Evolutionary conservation across 2,888 invertebrate species (phyloP).

Genomic region (Cerceris rybyensis): DNA sequence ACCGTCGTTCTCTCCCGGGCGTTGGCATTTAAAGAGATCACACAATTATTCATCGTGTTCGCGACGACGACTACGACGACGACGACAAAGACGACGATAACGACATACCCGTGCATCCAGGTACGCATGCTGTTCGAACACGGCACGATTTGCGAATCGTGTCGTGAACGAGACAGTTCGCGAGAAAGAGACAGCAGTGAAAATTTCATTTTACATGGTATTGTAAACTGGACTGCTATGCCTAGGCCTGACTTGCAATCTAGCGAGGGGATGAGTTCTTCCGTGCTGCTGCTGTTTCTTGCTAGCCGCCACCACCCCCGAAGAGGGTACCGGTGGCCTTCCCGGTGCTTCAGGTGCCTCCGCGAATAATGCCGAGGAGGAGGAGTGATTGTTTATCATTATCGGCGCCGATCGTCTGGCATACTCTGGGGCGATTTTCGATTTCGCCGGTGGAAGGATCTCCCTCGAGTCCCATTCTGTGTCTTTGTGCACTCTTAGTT

Average conservation of each 20-base stretch:
- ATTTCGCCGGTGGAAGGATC: constrained; percentile 76
- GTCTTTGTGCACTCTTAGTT: constrained; percentile 71
- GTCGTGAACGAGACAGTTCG: constrained; percentile 4
- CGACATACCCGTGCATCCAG: constrained; percentile 53
- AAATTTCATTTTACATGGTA: constrained; percentile 87
- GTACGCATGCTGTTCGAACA: constrained; percentile 47
- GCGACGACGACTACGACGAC: constrained; percentile 23
- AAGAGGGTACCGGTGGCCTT: constrained; percentile 82
- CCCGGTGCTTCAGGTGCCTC: constrained; percentile 76
- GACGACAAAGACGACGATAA: not conserved
- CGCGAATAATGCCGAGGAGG: constrained; percentile 54
- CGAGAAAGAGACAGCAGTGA: constrained; percentile 10
- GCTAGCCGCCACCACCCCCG: constrained; percentile 86
- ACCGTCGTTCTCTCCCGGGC: constrained; percentile 42
- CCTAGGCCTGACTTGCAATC: constrained; percentile 90
- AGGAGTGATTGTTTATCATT: constrained; percentile 71
- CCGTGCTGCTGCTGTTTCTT: constrained; percentile 95
- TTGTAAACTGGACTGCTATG: constrained; percentile 93
- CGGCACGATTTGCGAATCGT: constrained; percentile 21
- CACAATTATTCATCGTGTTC: constrained; percentile 61
- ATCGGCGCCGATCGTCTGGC: constrained; percentile 77
- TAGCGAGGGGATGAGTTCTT: constrained; percentile 95
- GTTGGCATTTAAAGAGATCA: constrained; percentile 72
- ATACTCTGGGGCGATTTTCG: constrained; percentile 77
- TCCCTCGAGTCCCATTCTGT: constrained; percentile 72